Evolutionary conservation across 2,797 vertebrate species (phyloP), one percentile per base, ranked within the genome.

Genomic region (Urosaurus nigricauda): DNA sequence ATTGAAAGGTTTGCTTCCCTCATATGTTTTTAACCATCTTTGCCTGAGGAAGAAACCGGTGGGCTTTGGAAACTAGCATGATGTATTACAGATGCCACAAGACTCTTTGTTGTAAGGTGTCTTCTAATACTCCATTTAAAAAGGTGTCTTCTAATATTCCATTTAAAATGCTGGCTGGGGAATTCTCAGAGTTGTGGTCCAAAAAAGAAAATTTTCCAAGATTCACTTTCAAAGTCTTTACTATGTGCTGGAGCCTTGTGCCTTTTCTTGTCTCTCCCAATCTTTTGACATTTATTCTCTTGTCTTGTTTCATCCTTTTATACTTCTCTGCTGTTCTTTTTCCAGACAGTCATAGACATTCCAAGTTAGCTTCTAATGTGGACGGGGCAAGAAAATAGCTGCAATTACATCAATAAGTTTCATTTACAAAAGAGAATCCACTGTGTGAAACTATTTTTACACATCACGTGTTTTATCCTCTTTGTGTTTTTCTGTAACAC

Each of bases 401-500:
- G n/a, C 8, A 80, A 35, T 51, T n/a, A 17, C n/a, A 4, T 79
- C 21, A 17, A 11, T 60, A 81, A 37, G n/a, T 81, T 81, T 26
- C 19, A 51, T 65, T 68, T 51, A 63, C 58, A 51, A 79, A 26
- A 86, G 43, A 32, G 35, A 16, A 70, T 70, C 5, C 0, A 3
- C 0, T 56, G 47, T 87, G 24, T 73, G 24, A 88, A 83, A 53
- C 60, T 47, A 16, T 56, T 26, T 26, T n/a, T 63, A 80, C 17
- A 56, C 26, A 8, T 70, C 8, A 24, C 47, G 3, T 2, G 24
- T 73, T 32, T 53, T 12, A 40, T 37, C 7, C 37, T 56, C 37
- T 12, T 87, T 75, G 11, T 81, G 65, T 32, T 85, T 87, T 37
- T 71, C 79, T 63, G 32, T 2, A 80, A 68, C 26, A 87, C 77